Conservation (phyloP, 2,113 vertebrate species). For the Protobothrops mucrosquamatus region DNA sequence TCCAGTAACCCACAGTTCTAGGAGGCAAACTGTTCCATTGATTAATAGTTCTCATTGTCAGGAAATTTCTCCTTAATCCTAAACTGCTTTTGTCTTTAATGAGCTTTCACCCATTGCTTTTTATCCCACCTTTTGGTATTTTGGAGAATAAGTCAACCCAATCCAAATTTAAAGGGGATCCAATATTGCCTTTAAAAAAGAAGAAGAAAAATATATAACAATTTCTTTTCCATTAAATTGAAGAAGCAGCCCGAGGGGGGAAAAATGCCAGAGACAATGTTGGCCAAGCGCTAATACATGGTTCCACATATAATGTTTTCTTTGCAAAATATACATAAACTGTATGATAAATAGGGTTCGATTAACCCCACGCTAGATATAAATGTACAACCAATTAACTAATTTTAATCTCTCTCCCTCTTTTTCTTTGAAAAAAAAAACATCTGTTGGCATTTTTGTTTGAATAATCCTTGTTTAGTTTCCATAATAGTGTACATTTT, state of each 20-base stretch:
- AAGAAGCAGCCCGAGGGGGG: background rate
- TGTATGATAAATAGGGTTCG: background rate
- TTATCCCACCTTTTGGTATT: background rate
- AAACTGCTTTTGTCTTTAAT: background rate
- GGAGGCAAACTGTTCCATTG: background rate
- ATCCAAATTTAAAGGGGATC: background rate
- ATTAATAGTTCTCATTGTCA: background rate
- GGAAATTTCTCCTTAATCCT: background rate
- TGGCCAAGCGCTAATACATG: background rate
- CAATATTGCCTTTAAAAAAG: background rate
- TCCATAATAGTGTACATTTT: conserved; percentile 65
- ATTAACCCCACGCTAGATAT: conserved; percentile 47
- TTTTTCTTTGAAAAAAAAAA: background rate
- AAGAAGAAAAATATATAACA: background rate
- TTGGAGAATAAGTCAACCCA: background rate
- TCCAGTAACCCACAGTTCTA: background rate
- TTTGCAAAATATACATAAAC: conserved; percentile 2
- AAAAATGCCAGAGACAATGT: background rate
- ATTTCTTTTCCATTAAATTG: background rate
- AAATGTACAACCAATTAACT: conserved; percentile 64
- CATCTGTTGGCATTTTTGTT: conserved; percentile 60
- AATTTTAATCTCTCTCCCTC: conserved; percentile 60
- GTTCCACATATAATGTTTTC: background rate
- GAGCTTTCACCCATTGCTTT: background rate
- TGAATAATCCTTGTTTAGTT: conserved; percentile 68